A percentile compares a stretch with the other conserved stretches of the same genome.
phyloP scores from a whole-genome alignment of 2,888 invertebrate genomes.

The Pollenia labialis region DNA sequence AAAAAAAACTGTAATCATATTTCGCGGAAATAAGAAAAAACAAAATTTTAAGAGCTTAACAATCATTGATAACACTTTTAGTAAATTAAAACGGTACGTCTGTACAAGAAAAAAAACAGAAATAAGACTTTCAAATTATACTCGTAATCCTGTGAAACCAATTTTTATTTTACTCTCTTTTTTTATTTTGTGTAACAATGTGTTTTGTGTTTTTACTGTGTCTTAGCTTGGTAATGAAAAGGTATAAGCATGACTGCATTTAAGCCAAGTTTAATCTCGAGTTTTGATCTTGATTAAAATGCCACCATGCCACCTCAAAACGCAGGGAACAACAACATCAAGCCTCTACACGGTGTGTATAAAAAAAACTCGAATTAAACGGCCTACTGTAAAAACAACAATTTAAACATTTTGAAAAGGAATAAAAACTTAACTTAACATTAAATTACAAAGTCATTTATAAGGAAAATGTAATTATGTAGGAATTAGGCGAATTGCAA shows the following conservation, averaged over 20 bases:
- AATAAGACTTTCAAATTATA: constrained; percentile 46
- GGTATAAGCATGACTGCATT: constrained; percentile 68
- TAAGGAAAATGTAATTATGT: neutral
- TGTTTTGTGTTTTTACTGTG: neutral
- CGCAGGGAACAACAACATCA: constrained; percentile 45
- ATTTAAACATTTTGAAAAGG: constrained; percentile 45
- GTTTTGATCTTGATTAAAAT: constrained; percentile 73
- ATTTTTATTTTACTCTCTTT: constrained; percentile 47
- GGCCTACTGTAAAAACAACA: constrained; percentile 63
- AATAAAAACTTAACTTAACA: constrained; percentile 26
- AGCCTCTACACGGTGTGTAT: constrained; percentile 43
- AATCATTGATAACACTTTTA: constrained; percentile 65
- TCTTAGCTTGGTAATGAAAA: constrained; percentile 48
- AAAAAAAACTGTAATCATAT: constrained; percentile 58
- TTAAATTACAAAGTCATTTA: constrained; percentile 65
- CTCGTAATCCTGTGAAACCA: constrained; percentile 68
- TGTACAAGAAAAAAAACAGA: neutral
- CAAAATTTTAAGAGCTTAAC: constrained; percentile 26
- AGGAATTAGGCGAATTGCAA: constrained; percentile 6
- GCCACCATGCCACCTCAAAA: constrained; percentile 68
- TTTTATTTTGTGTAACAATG: neutral
- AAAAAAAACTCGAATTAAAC: constrained; percentile 27
- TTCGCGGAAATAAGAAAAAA: constrained; percentile 65
- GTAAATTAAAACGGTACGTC: constrained; percentile 41
- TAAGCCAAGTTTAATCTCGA: constrained; percentile 72